phyloP scores from a whole-genome alignment of 2,113 vertebrate species.

The Pandion haliaetus region DNA sequence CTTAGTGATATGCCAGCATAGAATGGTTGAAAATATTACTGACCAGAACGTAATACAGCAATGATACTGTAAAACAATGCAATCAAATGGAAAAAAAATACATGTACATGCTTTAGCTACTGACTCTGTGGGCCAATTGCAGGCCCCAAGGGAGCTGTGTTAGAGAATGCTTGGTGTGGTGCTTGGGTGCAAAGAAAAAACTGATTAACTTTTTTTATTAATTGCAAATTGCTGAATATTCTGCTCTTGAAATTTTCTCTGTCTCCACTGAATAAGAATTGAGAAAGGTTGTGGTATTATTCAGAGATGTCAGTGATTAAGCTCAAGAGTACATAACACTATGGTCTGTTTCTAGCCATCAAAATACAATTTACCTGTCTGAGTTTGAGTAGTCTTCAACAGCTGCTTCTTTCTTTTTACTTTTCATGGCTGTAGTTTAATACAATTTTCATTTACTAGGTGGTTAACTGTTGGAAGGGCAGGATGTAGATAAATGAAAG shows the following conservation, averaged over 20 bases:
- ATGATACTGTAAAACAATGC: background rate
- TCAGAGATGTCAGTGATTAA: background rate
- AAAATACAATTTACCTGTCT: background rate
- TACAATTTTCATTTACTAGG: background rate
- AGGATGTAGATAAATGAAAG: background rate
- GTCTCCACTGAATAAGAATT: background rate
- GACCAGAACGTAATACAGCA: background rate
- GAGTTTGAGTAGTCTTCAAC: background rate
- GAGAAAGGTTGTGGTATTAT: background rate
- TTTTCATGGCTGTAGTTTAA: background rate
- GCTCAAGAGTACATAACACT: background rate
- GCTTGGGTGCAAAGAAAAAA: background rate
- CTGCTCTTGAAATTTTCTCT: background rate
- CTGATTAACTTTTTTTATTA: background rate
- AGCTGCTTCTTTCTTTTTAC: background rate
- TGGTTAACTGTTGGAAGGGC: background rate
- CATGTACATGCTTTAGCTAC: background rate
- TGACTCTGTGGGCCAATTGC: background rate
- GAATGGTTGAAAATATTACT: background rate
- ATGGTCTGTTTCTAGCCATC: background rate
- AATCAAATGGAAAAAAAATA: background rate
- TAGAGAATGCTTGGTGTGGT: background rate
- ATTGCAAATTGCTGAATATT: background rate
- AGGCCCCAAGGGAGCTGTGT: background rate
- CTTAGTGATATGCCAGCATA: background rate